Conservation (phyloP, 2,888 invertebrate genomes). For the Noctua comes region DNA sequence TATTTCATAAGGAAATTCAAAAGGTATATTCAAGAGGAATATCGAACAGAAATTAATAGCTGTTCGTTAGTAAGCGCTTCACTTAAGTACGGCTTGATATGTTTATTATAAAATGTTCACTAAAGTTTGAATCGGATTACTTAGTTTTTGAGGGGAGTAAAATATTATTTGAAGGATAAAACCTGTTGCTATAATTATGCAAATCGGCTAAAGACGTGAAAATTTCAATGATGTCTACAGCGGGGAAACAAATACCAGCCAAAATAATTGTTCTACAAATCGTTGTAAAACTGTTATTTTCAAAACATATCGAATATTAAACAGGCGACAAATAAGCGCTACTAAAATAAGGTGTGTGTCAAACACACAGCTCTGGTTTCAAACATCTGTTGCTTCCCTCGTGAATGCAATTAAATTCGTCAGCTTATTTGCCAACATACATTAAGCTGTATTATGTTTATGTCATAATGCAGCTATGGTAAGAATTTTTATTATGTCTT, state of each 20-base stretch:
- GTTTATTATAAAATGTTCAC: background rate
- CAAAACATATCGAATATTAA: background rate
- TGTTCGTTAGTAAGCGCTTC: too few species aligned
- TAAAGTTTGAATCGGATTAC: too few species aligned
- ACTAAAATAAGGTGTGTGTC: background rate
- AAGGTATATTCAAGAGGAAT: too few species aligned
- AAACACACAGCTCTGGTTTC: background rate
- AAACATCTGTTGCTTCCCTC: conserved; percentile 40
- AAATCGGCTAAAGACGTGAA: background rate
- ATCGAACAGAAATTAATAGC: too few species aligned
- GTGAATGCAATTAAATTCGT: conserved; percentile 36
- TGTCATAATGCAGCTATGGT: conserved; percentile 10
- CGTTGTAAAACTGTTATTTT: background rate
- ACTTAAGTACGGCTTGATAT: too few species aligned
- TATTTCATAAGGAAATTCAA: too few species aligned
- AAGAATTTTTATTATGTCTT: conserved; percentile 18
- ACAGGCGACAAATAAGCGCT: background rate
- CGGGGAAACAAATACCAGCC: background rate
- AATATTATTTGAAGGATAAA: background rate
- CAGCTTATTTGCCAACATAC: conserved; percentile 4
- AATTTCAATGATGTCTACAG: background rate
- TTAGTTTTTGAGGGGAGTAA: background rate
- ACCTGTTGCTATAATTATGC: background rate
- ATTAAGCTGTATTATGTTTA: conserved; percentile 1
- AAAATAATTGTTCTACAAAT: background rate